Evolutionary conservation across 2,113 vertebrate genomes (phyloP).

Genomic region (Corythornis vintsioides): DNA sequence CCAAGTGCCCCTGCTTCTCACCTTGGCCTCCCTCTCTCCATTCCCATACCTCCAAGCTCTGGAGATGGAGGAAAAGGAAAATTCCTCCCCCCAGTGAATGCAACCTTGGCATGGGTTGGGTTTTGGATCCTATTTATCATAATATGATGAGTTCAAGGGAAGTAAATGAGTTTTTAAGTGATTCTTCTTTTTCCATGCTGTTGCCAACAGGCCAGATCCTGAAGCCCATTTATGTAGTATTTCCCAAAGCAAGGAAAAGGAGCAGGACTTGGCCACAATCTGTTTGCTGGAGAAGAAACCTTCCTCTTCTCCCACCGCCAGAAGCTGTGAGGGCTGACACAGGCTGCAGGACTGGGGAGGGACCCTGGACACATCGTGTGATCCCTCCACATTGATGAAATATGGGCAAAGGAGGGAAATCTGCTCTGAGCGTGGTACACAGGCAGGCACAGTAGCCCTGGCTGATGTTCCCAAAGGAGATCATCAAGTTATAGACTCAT

Average conservation of each 20-base stretch:
- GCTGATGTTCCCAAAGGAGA: not conserved
- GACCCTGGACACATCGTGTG: not conserved
- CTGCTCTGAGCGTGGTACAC: not conserved
- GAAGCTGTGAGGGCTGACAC: not conserved
- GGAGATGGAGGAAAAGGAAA: not conserved
- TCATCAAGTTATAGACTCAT: not conserved
- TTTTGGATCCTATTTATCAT: not conserved
- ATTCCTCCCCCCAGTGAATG: not conserved
- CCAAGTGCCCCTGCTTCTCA: not conserved
- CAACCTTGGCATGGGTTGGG: not conserved
- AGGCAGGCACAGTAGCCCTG: not conserved
- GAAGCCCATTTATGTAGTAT: not conserved
- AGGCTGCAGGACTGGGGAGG: not conserved
- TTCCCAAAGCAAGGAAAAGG: rapidly evolving
- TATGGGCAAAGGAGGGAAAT: not conserved
- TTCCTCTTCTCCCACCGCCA: not conserved
- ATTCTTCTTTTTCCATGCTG: not conserved
- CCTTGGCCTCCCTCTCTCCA: not conserved
- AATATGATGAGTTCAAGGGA: not conserved
- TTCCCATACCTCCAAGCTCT: rapidly evolving
- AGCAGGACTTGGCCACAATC: not conserved
- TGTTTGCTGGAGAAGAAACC: not conserved
- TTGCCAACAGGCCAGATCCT: not conserved
- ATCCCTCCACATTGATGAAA: not conserved
- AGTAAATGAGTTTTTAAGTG: conserved; percentile 10